Conservation (phyloP, 2,888 invertebrate species). For the Nasonovia ribisnigri region DNA sequence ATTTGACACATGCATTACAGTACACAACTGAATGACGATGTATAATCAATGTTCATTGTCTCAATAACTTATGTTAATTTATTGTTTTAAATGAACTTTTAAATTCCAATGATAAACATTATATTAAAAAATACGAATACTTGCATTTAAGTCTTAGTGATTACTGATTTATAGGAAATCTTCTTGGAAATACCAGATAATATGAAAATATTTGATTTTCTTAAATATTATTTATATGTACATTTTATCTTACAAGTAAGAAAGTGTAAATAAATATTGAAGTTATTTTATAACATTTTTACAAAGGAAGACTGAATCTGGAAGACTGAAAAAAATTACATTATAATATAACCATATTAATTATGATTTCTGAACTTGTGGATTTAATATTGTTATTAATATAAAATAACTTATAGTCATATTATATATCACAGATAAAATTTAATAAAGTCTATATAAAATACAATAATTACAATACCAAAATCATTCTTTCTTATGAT, state of each 20-base stretch:
- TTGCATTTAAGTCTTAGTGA: too few relatives aligned
- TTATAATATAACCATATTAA: too few relatives aligned
- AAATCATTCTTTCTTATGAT: neutral
- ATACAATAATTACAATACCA: neutral
- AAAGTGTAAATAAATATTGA: neutral
- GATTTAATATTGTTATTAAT: slow-evolving; percentile 4
- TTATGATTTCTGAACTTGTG: neutral
- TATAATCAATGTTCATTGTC: too few relatives aligned
- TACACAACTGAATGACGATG: too few relatives aligned
- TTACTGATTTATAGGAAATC: neutral
- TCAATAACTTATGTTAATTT: too few relatives aligned
- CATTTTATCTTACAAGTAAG: neutral
- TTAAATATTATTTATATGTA: too few relatives aligned
- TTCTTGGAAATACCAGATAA: neutral
- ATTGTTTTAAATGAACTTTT: too few relatives aligned
- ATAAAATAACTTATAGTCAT: neutral
- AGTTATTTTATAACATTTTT: neutral
- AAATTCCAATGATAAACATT: too few relatives aligned
- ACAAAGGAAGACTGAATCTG: neutral
- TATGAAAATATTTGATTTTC: too few relatives aligned
- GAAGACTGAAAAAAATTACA: neutral
- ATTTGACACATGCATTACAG: too few relatives aligned
- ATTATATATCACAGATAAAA: slow-evolving; percentile 23
- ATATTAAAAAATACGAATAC: too few relatives aligned
- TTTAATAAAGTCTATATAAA: neutral